phyloP scores from a whole-genome alignment of 2,888 invertebrate species.

The Cyrtodaria siliqua region DNA sequence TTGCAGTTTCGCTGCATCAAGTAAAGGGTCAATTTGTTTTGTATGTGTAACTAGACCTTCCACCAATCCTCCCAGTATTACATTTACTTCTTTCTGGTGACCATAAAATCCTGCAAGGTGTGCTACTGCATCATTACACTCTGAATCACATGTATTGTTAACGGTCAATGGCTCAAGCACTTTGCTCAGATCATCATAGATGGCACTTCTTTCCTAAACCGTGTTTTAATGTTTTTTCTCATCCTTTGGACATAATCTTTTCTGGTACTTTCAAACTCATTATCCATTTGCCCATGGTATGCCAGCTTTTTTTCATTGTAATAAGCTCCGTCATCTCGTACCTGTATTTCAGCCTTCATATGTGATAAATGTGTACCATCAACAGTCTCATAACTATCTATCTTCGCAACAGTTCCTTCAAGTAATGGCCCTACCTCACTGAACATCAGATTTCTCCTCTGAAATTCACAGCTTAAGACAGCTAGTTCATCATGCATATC shows the following conservation, averaged over 20 bases:
- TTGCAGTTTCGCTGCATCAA: neutral
- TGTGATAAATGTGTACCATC: neutral
- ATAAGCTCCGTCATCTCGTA: constrained; percentile 8
- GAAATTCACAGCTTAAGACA: constrained; percentile 5
- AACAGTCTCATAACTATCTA: neutral
- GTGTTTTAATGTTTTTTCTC: constrained; percentile 32
- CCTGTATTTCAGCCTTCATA: constrained; percentile 3
- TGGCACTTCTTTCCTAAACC: constrained; percentile 36
- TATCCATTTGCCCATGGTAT: constrained; percentile 26
- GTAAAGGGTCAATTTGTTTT: neutral
- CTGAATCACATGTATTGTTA: neutral
- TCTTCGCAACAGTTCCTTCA: constrained; percentile 2
- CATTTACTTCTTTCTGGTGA: constrained; percentile 13
- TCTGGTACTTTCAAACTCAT: constrained; percentile 19
- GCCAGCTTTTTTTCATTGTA: constrained; percentile 1
- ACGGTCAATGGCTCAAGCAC: neutral
- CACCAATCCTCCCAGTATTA: constrained; percentile 25
- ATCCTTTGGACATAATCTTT: constrained; percentile 16
- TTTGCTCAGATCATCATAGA: constrained; percentile 4
- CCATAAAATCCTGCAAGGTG: constrained; percentile 24
- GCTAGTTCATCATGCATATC: constrained; percentile 22
- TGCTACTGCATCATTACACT: constrained; percentile 5
- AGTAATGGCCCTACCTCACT: constrained; percentile 7
- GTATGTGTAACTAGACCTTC: neutral
- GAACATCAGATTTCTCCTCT: constrained; percentile 11